Evolutionary conservation across 92 coral and sea anemone species (phyloP).

Genomic region (Epizoanthus ramosus): DNA sequence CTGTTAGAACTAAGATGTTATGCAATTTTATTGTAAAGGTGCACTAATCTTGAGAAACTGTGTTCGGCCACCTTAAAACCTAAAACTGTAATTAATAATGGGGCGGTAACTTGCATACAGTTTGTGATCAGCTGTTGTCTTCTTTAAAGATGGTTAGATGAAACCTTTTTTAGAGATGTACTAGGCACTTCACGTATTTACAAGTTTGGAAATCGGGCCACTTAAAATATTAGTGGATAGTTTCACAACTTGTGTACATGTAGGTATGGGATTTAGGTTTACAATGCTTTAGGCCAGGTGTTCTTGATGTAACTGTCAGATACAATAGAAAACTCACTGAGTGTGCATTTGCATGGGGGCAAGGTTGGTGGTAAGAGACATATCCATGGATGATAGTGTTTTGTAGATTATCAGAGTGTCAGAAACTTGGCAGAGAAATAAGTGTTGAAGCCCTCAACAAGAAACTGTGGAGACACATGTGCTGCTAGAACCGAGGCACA

Average conservation of each 20-base stretch:
- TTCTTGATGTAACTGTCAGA: conserved; percentile 10
- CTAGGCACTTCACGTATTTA: neutral
- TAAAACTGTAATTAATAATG: neutral
- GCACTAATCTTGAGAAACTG: too few relatives aligned
- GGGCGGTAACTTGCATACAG: neutral
- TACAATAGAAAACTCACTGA: conserved; percentile 29
- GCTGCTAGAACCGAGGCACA: neutral
- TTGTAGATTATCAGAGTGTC: conserved; percentile 18
- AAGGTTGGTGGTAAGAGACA: neutral
- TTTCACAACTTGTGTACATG: conserved; percentile 10
- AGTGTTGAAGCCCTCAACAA: neutral
- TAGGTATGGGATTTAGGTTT: conserved; percentile 38
- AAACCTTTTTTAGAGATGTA: neutral
- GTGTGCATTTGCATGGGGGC: neutral
- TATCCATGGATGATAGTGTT: neutral
- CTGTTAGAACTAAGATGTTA: too few relatives aligned
- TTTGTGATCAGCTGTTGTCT: neutral
- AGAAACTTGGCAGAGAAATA: conserved; percentile 20
- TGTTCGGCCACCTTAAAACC: too few relatives aligned
- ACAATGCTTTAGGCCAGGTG: conserved; percentile 12
- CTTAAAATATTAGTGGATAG: conserved; percentile 1
- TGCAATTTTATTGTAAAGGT: too few relatives aligned
- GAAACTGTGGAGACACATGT: neutral
- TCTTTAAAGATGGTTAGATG: neutral
- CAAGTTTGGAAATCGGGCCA: conserved; percentile 4